Percentiles rank a stretch among this genome's conserved stretches.
Evolutionary conservation across 2,113 vertebrate species (phyloP).

Genomic region (Aegotheles bennettii): DNA sequence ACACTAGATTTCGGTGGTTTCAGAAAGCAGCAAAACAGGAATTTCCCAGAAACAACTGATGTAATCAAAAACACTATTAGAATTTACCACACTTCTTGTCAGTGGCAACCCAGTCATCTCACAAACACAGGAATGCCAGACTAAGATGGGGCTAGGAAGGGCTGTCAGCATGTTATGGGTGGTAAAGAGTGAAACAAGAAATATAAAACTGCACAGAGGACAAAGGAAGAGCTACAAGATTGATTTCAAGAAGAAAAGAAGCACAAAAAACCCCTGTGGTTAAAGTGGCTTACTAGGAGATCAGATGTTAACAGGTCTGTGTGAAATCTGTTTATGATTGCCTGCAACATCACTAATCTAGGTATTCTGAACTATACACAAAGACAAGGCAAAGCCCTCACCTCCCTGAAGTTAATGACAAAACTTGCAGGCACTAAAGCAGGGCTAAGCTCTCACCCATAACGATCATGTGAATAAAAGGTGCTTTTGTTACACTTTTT

Average conservation of each 20-base stretch:
- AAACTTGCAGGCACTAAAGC: neutral
- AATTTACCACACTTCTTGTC: neutral
- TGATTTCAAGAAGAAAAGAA: neutral
- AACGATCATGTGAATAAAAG: neutral
- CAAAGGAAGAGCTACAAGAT: neutral
- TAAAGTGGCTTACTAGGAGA: neutral
- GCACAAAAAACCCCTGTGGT: rapidly evolving
- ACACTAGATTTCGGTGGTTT: neutral
- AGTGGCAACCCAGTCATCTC: neutral
- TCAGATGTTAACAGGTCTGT: neutral
- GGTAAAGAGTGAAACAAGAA: neutral
- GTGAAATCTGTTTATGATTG: neutral
- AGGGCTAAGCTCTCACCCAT: neutral
- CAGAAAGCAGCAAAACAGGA: neutral
- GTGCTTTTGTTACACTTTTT: slow-evolving; percentile 13
- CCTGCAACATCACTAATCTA: neutral
- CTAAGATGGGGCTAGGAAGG: neutral
- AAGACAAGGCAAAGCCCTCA: neutral
- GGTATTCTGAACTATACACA: neutral
- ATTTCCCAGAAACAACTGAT: neutral
- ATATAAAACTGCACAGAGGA: neutral
- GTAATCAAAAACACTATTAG: neutral
- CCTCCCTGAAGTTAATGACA: neutral
- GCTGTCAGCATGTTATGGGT: neutral
- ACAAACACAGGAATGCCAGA: neutral